Evolutionary conservation across 2,797 vertebrate species (phyloP).

Genomic region (Lacerta bilineata): DNA sequence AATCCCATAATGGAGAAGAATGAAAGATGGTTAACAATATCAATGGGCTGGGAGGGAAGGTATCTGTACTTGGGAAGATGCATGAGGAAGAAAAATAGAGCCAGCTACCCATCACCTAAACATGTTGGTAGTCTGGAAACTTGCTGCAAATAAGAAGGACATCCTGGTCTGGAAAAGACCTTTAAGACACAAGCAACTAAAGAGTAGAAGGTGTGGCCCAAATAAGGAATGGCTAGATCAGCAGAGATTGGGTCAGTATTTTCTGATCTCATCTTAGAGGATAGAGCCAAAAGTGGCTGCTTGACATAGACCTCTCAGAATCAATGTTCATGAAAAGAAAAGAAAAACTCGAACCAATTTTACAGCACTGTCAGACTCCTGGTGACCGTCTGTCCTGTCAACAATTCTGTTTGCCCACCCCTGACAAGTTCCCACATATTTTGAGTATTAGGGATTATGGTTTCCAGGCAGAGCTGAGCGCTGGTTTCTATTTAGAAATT

Average conservation of each 20-base stretch:
- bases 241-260: neutral
- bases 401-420: neutral
- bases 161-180: neutral
- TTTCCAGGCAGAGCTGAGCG: neutral
- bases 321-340: neutral
- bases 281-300: neutral
- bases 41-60: no score
- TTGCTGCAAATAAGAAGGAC: neutral
- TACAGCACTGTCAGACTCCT: neutral
- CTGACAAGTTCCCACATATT: neutral
- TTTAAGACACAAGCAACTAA: neutral
- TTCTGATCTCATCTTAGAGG: constrained; percentile 1
- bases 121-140: neutral
- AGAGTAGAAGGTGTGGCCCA: neutral
- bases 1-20: neutral
- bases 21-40: neutral
- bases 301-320: neutral
- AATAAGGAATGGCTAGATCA: neutral
- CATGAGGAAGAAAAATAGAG: neutral
- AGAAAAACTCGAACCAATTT: neutral
- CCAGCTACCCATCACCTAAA: neutral
- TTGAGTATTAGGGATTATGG: neutral
- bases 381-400: neutral
- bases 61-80: neutral
- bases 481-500: neutral